Base-by-base conservation (phyloP, 2,797 vertebrate genomes). In the Etheostoma nigrum region DNA sequence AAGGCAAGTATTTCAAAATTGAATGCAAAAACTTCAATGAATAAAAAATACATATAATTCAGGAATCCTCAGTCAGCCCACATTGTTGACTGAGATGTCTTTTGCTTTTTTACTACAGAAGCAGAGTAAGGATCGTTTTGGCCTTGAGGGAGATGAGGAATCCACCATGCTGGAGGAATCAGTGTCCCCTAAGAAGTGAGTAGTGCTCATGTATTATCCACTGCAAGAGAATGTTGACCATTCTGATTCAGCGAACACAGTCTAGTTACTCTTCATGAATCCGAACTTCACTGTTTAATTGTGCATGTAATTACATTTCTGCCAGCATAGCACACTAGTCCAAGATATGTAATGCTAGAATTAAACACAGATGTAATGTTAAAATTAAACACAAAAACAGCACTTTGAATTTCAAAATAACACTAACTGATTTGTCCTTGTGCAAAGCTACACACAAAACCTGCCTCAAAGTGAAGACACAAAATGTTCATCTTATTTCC, bases 161-260 rank as follows among this genome's bases (percentile, higher is more conserved):
- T 97, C 98, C 60, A 99, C 98, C 48, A 99, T 99, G 98, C 89
- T 99, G 83, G 98, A 99, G 91, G 98, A 99, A 89, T 99, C 98
- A 0, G 97, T 99, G 87, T 99, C 98, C 52, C 98, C 98, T 0
- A 99, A 99, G 92, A 99, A 99, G 98, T 99, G 93, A 88, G 96
- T 84, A 5, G 21, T 36, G 21, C 66, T 84, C 63, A 1, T 64
- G 14, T 48, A 10, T 63, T 76, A 67, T 80, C 44, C 66, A 10
- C 58, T 74, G 33, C 55, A 8, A 5, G 27, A 62, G 27, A 74
- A 48, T 66, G 73, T 74, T 86, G 82, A 84, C 80, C 52, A 23
- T 60, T 70, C 65, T 36, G 14, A 73, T 85, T 76, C 55, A 65
- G 27, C n/a, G 1, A 67, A 45, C 77, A 52, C 45, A 69, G 63